These are phyloP conservation scores for Clunio marinus DNA, from an alignment of 2,888 invertebrate species.

Conservation along the genomic window DNA sequence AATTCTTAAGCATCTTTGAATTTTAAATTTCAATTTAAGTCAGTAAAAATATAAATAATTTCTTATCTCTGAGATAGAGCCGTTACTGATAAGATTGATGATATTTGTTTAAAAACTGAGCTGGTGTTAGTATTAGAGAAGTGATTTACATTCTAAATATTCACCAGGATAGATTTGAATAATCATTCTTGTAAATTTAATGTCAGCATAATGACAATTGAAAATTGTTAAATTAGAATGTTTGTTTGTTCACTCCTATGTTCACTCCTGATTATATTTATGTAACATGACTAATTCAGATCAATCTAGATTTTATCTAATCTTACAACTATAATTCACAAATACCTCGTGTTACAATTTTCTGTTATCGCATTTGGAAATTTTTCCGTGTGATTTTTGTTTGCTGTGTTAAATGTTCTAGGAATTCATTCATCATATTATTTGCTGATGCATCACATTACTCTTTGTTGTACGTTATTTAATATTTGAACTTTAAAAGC, in stretches of 20 bases:
- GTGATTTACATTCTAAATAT: slow-evolving; percentile 19
- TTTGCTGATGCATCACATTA: too few relatives aligned
- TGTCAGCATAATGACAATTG: neutral
- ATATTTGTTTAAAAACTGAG: slow-evolving; percentile 22
- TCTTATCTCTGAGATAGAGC: slow-evolving; percentile 9
- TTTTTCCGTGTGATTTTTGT: neutral
- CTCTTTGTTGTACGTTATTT: too few relatives aligned
- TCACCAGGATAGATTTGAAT: neutral
- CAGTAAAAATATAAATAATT: slow-evolving; percentile 10
- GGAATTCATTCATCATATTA: neutral
- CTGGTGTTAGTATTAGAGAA: slow-evolving; percentile 23
- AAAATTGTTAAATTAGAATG: neutral
- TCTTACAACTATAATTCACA: neutral
- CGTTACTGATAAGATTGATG: neutral
- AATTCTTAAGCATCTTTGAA: neutral
- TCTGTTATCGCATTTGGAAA: neutral
- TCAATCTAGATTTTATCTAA: slow-evolving; percentile 8
- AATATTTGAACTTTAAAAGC: too few relatives aligned
- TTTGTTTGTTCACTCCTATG: neutral
- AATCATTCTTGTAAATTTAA: neutral
- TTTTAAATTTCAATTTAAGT: neutral
- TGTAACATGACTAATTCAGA: neutral
- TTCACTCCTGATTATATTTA: neutral
- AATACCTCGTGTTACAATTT: neutral
- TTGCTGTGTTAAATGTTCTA: neutral